Base-by-base conservation (phyloP, 2,888 invertebrate species). In the Eumerus sabulonum region DNA sequence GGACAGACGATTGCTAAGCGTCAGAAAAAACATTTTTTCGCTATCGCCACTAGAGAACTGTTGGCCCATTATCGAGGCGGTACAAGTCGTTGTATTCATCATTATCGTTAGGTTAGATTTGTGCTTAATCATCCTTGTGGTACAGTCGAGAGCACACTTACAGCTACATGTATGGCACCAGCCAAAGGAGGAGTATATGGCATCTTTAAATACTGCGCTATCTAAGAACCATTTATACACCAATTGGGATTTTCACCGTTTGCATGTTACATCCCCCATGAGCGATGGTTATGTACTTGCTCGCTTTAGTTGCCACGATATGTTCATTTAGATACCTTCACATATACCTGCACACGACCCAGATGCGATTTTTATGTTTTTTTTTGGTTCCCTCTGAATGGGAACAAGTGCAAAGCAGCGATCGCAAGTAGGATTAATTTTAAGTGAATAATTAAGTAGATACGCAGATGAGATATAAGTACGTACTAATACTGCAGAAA, bases 51-150 rank as follows among this genome's bases (percentile, higher is more conserved):
- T 19, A 45, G 17, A 35, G 38, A 54, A 53, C 48, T 42, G 42
- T 27, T 62, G 48, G 27, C 35, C 48, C 54, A 62, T 56, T 71
- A 62, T 48, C 36, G 17, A 54, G 47, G 13, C 7, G 7, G 27
- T 54, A 42, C 11, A 11, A 19, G 35, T 17, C 56, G 45, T 53
- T 18, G 35, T 48, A 17, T 36, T 66, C 66, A 72, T 76, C 76
- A 48, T 59, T 59, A 38, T 60, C 27, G 45, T 48, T 71, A 54
- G 76, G 71, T 71, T 53, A 71, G 64, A 64, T 71, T 64, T 64
- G 56, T 71, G 71, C 56, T 72, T 72, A 76, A 72, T 72, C 71
- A 66, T 66, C 59, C 76, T 76, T 47, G 71, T 71, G 70, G 59
- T 71, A 40, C 57, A 71, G 42, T 74, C 51, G 16, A 45, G 44